A percentile compares a stretch with the other conserved stretches of the same genome.
phyloP scores from a whole-genome alignment of 2,113 vertebrate species.

The Prinia subflava region DNA sequence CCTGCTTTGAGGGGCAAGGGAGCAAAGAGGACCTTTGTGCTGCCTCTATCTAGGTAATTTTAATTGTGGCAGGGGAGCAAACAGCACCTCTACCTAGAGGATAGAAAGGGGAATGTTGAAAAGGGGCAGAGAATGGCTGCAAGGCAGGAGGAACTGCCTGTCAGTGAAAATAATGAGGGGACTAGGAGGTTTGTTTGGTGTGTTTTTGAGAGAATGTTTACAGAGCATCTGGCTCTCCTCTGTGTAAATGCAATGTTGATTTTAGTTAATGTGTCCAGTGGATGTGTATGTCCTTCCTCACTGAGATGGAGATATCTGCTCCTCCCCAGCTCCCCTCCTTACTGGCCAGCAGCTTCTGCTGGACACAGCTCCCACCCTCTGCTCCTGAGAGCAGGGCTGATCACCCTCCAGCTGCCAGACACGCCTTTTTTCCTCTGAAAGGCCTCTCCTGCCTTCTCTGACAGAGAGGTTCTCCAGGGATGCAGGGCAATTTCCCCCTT shows the following conservation, averaged over 20 bases:
- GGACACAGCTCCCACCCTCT: not conserved
- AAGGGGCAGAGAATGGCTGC: not conserved
- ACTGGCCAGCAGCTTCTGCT: not conserved
- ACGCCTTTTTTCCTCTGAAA: not conserved
- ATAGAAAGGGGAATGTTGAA: not conserved
- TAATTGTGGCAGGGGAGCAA: not conserved
- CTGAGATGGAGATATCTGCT: not conserved
- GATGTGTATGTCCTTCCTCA: not conserved
- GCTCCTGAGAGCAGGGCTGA: not conserved
- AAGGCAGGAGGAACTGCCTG: not conserved
- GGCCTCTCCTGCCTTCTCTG: not conserved
- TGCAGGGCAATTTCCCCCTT: not conserved
- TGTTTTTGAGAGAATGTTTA: not conserved
- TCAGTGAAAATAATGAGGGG: not conserved
- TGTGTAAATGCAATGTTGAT: not conserved
- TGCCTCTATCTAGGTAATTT: not conserved
- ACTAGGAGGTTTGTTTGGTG: not conserved
- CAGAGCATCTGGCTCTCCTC: not conserved
- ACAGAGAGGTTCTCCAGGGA: not conserved
- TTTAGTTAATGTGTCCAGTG: not conserved
- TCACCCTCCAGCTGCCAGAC: not conserved
- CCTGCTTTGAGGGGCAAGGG: not conserved
- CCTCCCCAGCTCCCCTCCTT: not conserved
- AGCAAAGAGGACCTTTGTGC: not conserved
- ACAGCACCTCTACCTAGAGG: not conserved